phyloP scores from a whole-genome alignment of 2,797 vertebrate species.

The Sebastes cheni region DNA sequence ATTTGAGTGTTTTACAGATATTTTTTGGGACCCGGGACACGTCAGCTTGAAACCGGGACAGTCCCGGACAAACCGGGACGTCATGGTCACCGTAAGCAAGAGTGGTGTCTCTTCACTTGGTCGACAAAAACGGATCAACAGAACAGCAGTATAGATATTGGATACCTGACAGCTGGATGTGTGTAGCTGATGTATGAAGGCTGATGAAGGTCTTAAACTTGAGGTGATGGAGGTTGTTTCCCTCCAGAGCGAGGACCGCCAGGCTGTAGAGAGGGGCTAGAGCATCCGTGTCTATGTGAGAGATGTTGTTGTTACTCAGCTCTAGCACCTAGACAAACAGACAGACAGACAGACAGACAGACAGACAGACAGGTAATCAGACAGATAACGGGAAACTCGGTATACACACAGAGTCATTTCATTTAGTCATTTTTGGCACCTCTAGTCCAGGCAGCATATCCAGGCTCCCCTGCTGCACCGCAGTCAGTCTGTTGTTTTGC shows the following conservation, averaged over 20 bases:
- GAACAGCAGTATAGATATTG: neutral
- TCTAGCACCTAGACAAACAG: slow-evolving; percentile 67
- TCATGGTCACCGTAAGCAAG: neutral
- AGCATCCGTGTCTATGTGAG: slow-evolving; percentile 72
- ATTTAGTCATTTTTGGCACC: slow-evolving; percentile 23
- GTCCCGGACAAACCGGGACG: too few species aligned
- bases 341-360: neutral
- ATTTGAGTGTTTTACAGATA: too few species aligned
- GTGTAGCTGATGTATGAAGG: slow-evolving; percentile 76
- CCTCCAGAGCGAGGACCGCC: slow-evolving; percentile 71
- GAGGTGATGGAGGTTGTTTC: slow-evolving; percentile 78
- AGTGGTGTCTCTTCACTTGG: neutral
- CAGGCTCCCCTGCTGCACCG: slow-evolving; percentile 70
- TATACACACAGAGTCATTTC: neutral
- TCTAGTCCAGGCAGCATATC: slow-evolving; percentile 81
- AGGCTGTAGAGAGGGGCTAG: slow-evolving; percentile 77
- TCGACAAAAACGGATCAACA: neutral
- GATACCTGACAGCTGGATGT: slow-evolving; percentile 78
- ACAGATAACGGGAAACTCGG: neutral
- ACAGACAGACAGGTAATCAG: neutral
- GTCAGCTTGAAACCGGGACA: too few species aligned
- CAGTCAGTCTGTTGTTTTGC: slow-evolving; percentile 71
- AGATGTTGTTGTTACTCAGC: slow-evolving; percentile 81
- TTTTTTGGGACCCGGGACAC: too few species aligned
- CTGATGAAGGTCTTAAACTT: slow-evolving; percentile 82